phyloP scores from a whole-genome alignment of 2,797 vertebrate species.

The Arvicola amphibius region DNA sequence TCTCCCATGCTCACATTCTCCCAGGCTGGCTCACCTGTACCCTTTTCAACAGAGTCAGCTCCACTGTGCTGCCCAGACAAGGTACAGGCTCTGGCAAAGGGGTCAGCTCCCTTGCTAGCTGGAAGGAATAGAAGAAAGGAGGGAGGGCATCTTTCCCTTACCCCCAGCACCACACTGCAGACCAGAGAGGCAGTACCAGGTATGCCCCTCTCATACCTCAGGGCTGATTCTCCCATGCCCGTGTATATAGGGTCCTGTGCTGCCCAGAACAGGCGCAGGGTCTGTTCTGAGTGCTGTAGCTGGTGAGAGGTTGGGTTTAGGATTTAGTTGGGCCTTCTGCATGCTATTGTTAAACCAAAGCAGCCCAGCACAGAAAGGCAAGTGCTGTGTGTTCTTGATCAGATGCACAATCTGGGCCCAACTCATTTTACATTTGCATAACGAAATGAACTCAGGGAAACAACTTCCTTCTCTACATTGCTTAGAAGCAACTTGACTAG shows the following conservation, averaged over 20 bases:
- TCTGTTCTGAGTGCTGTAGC: not conserved
- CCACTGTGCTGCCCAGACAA: no score
- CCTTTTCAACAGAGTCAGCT: no score
- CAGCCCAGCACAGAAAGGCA: not conserved
- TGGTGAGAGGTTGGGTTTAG: not conserved
- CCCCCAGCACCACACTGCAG: not conserved
- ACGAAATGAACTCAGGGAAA: constrained; percentile 22
- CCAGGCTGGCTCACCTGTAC: no score
- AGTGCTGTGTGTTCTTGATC: not conserved
- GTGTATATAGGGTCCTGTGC: not conserved
- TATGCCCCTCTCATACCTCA: not conserved
- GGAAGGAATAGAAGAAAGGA: not conserved
- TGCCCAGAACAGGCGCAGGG: not conserved
- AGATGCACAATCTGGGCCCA: not conserved
- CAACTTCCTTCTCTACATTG: constrained; percentile 9
- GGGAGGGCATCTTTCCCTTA: not conserved
- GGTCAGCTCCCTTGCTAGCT: no score
- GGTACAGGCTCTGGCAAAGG: no score
- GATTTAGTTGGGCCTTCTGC: not conserved
- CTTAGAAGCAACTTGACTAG: not conserved
- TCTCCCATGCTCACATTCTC: not conserved
- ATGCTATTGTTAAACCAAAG: not conserved
- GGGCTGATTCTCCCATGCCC: not conserved
- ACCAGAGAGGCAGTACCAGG: not conserved
- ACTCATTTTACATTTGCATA: not conserved